Percentiles rank a stretch among this genome's conserved stretches.
Evolutionary conservation across 53 echinoderm and acorn worm species (phyloP).

Genomic region (Actinopyga echinites): DNA sequence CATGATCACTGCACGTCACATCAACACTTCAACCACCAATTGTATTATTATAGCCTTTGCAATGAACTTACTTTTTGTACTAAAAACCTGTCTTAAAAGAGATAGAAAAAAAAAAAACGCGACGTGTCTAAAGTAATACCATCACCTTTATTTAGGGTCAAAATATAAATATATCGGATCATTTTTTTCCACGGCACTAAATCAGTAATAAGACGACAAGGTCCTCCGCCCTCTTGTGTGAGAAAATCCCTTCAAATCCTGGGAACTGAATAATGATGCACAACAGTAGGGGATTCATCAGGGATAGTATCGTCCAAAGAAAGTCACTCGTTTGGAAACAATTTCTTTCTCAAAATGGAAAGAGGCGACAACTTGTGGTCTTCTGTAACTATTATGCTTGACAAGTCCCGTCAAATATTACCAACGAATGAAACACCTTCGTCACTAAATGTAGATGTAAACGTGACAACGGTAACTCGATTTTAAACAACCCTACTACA

Average conservation of each 20-base stretch:
- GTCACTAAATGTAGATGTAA: neutral
- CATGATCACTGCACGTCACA: no score
- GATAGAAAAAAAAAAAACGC: no score
- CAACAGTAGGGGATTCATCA: neutral
- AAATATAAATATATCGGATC: no score
- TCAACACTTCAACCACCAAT: no score
- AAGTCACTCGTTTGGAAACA: constrained; percentile 21
- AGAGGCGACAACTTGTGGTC: constrained; percentile 3
- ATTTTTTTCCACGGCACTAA: no score
- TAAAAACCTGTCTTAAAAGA: no score
- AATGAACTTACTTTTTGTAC: no score
- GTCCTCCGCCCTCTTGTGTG: constrained; percentile 14
- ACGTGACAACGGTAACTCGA: neutral
- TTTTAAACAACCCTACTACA: neutral
- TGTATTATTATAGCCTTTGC: no score
- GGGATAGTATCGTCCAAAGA: neutral
- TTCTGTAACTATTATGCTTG: neutral
- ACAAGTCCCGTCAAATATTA: constrained; percentile 27
- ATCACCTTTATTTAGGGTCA: no score
- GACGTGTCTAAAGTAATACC: no score
- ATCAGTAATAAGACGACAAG: neutral
- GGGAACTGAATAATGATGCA: neutral
- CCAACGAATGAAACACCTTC: neutral
- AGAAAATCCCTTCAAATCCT: constrained; percentile 31
- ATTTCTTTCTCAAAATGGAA: neutral